These are phyloP conservation scores for Hybos culiciformis DNA, from an alignment of 2,888 invertebrate species.

Conservation along the genomic window DNA sequence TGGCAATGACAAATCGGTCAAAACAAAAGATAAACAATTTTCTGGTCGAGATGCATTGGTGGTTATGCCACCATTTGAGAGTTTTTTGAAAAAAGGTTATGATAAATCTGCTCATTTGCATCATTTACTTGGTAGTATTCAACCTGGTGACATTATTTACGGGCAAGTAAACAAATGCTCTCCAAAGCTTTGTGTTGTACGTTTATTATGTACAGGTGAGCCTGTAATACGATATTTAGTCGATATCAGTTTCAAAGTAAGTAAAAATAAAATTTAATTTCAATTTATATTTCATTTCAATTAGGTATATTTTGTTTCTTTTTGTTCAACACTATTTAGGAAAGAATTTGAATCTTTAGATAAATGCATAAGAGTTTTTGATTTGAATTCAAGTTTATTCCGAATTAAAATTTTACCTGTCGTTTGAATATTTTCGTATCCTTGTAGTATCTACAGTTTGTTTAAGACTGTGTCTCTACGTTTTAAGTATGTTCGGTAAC, in stretches of 20 bases:
- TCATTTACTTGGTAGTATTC: constrained; percentile 59
- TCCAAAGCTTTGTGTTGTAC: constrained; percentile 55
- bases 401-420: no score
- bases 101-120: constrained; percentile 63
- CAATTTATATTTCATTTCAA: no score
- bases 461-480: no score
- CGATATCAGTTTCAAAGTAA: constrained; percentile 76
- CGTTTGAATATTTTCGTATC: no score
- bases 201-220: constrained; percentile 67
- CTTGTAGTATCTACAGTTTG: no score
- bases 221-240: constrained; percentile 66
- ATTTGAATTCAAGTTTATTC: no score
- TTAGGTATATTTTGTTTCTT: no score
- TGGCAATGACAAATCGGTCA: background rate
- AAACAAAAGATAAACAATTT: background rate
- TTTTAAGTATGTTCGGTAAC: no score
- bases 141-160: constrained; percentile 66
- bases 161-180: constrained; percentile 64
- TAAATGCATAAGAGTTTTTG: no score
- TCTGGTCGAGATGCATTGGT: constrained; percentile 15
- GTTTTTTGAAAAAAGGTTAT: constrained; percentile 52
- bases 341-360: no score
- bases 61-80: constrained; percentile 70
- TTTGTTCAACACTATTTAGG: no score
- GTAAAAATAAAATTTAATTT: background rate